Conservation (phyloP, 2,113 vertebrate species). For the Halichoeres trimaculatus region DNA sequence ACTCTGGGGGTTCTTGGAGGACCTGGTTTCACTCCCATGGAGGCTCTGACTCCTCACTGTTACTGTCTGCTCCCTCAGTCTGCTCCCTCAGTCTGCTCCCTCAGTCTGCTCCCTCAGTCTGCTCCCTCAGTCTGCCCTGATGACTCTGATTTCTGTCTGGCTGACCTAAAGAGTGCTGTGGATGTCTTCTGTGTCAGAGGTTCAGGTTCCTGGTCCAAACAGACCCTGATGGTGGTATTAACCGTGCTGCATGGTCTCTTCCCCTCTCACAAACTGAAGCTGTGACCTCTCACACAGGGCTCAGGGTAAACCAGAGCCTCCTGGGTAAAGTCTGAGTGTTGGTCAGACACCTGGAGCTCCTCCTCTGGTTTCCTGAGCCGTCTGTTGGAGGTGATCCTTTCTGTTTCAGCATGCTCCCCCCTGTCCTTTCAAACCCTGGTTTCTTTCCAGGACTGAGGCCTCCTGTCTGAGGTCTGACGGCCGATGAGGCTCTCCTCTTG, state of each 20-base stretch:
- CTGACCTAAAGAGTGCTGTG: neutral
- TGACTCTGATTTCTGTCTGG: too few relatives aligned
- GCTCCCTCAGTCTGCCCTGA: too few relatives aligned
- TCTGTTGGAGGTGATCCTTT: too few relatives aligned
- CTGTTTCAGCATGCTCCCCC: constrained; percentile 49
- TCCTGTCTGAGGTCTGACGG: constrained; percentile 55
- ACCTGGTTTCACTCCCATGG: too few relatives aligned
- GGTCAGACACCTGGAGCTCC: neutral
- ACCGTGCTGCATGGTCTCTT: constrained; percentile 48
- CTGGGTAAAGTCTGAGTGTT: constrained; percentile 9
- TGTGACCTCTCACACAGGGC: constrained; percentile 45
- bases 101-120: too few relatives aligned
- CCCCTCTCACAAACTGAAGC: constrained; percentile 17
- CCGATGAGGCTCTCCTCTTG: constrained; percentile 19
- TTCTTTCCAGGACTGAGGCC: constrained; percentile 54
- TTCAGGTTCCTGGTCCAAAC: constrained; percentile 47
- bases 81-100: too few relatives aligned
- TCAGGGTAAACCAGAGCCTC: constrained; percentile 50
- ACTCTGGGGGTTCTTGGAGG: too few relatives aligned
- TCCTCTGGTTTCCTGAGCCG: too few relatives aligned
- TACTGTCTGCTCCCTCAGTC: too few relatives aligned
- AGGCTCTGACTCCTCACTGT: too few relatives aligned
- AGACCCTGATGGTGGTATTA: constrained; percentile 18
- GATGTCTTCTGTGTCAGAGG: neutral
- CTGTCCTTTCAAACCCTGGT: constrained; percentile 33